Evolutionary conservation across 2,888 invertebrate species (phyloP).

Genomic region (Muscina levida): DNA sequence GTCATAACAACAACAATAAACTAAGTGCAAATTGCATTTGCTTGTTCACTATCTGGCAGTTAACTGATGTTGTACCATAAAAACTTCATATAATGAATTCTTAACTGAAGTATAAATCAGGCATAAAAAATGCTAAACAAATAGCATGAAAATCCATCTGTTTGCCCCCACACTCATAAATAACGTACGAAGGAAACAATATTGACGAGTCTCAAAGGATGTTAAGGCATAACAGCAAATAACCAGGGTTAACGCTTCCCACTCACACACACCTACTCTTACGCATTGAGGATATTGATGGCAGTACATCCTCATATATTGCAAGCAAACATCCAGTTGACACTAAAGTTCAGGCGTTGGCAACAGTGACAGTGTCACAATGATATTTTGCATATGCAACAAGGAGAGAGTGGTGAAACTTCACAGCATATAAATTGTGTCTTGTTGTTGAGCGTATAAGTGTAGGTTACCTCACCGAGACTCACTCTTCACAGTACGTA

Average conservation of each 20-base stretch:
- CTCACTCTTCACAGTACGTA: too few species aligned
- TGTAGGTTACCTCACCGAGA: not conserved
- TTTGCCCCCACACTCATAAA: too few species aligned
- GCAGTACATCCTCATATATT: too few species aligned
- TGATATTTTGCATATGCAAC: not conserved
- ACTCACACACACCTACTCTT: not conserved
- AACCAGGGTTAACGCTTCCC: too few species aligned
- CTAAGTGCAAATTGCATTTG: too few species aligned
- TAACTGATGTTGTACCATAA: not conserved
- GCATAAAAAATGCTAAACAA: not conserved
- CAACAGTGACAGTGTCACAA: not conserved
- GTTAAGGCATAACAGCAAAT: too few species aligned
- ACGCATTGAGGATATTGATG: too few species aligned
- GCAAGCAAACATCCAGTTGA: too few species aligned
- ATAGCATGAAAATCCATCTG: not conserved
- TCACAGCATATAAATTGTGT: not conserved
- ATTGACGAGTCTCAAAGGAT: not conserved
- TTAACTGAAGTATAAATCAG: not conserved
- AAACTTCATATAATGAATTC: conserved; percentile 1
- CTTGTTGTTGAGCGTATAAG: not conserved
- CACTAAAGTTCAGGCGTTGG: too few species aligned
- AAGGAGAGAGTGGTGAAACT: too few species aligned
- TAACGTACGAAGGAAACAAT: too few species aligned
- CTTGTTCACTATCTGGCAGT: not conserved
- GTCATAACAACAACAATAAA: too few species aligned